Base-by-base conservation (phyloP, 1,140 invertebrate species). In the Parasteatoda tepidariorum region DNA sequence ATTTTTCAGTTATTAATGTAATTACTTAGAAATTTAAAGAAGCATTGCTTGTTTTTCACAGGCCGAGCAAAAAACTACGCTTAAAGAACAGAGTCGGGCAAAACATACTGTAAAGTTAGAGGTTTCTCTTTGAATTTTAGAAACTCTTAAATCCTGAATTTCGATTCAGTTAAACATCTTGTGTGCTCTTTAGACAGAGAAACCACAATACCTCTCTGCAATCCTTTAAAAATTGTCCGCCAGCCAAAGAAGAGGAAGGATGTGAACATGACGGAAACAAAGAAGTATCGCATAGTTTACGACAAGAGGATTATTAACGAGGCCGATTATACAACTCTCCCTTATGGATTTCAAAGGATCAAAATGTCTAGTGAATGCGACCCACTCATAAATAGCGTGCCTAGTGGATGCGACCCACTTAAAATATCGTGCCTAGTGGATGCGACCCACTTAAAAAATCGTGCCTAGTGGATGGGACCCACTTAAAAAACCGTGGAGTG, bases 31-130 rank as follows among this genome's bases (percentile, higher is more conserved):
- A 9, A 30, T 33, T 67, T 67, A 28, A 6, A 15, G n/a, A n/a
- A n/a, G n/a, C n/a, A n/a, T n/a, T n/a, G n/a, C n/a, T n/a, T 7
- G 5, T 67, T 67, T 33, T 9, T 7, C 9, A 11, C 31, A 67
- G 64, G 64, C 9, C 15, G 64, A 33, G 15, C 64, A 11, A 67
- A 67, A 22, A 67, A 67, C 30, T 67, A 67, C 64, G 24, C 64
- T 4, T 67, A 67, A 9, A 28, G 5, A 26, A 28, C 26, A 9
- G 11, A 33, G 13, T 11, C 13, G 13, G 64, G 64, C 11, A 11
- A 31, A 67, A 28, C 26, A 31, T 28, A 11, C 26, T 67, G 64
- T 28, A 67, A 67, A 24, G 64, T 31, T 30, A 6, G 64, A 11
- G 64, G 64, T 6, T 67, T 67, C 64, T 28, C 64, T 4, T 28